These are phyloP conservation scores for Blastobasis lacticolella DNA, from an alignment of 2,888 invertebrate genomes.

Conservation along the genomic window DNA sequence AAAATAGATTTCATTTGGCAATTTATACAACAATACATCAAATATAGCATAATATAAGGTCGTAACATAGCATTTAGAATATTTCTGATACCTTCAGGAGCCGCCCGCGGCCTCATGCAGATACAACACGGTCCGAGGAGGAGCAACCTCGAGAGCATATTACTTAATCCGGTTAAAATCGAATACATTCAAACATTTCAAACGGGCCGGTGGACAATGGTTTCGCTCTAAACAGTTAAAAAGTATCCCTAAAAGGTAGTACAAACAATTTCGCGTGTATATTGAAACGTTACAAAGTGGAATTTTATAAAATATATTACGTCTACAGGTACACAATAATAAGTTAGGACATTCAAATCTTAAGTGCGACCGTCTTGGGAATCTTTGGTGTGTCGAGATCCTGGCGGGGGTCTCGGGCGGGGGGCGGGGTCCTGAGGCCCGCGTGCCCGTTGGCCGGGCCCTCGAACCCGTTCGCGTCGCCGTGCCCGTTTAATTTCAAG, in stretches of 20 bases:
- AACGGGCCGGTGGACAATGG: not conserved
- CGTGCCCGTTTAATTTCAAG: constrained; percentile 29
- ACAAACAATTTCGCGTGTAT: constrained; percentile 37
- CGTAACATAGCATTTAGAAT: not conserved
- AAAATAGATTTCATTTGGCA: constrained; percentile 70
- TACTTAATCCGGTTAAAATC: not conserved
- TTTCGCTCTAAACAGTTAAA: not conserved
- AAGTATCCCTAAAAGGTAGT: constrained; percentile 3
- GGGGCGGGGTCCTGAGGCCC: constrained; percentile 24
- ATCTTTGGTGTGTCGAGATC: constrained; percentile 65
- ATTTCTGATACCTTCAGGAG: not conserved
- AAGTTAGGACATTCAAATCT: constrained; percentile 37
- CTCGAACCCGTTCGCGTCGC: constrained; percentile 26
- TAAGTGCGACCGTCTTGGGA: constrained; percentile 61
- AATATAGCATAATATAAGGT: constrained; percentile 4
- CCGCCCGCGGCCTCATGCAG: not conserved
- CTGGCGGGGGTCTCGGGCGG: constrained; percentile 39
- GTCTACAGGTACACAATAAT: constrained; percentile 18
- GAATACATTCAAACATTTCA: not conserved
- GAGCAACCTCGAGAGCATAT: too few relatives aligned
- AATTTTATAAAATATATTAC: constrained; percentile 50
- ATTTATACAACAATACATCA: constrained; percentile 40
- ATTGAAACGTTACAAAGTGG: constrained; percentile 51
- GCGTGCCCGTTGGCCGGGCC: constrained; percentile 22
- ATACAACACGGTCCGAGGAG: not conserved